Evolutionary conservation across 2,797 vertebrate species (phyloP).

Genomic region (Pempheris klunzingeri): DNA sequence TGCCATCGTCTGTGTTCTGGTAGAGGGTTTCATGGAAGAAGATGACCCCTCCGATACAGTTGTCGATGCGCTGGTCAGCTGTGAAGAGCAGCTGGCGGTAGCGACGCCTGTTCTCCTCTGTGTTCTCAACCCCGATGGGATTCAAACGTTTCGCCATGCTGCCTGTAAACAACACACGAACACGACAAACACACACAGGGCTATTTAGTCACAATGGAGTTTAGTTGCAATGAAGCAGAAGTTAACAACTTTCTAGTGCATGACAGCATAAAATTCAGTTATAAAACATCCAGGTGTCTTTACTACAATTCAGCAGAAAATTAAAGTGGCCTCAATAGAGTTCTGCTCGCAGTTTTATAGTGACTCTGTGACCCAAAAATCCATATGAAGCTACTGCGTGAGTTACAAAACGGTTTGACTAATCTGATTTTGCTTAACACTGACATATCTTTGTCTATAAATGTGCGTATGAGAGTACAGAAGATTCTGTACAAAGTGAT

Average conservation of each 20-base stretch:
- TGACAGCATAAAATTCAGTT: background rate
- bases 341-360: background rate
- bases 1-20: conserved; percentile 93
- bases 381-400: background rate
- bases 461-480: background rate
- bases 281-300: no score
- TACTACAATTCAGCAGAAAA: background rate
- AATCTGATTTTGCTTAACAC: background rate
- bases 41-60: conserved; percentile 95
- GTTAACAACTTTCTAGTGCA: background rate
- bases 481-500: background rate
- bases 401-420: background rate
- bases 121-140: conserved; percentile 97
- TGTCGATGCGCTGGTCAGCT: conserved; percentile 92
- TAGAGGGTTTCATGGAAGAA: conserved; percentile 99
- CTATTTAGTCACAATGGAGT: background rate
- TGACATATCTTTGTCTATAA: background rate
- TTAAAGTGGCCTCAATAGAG: background rate
- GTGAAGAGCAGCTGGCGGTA: conserved; percentile 98
- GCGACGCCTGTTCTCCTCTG: conserved; percentile 94
- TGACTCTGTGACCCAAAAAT: background rate
- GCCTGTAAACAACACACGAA: conserved; percentile 83
- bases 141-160: conserved; percentile 97
- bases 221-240: background rate
- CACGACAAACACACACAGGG: background rate